These are phyloP conservation scores for Cynaeus angustus DNA, from an alignment of 2,888 invertebrate species.

Conservation along the genomic window DNA sequence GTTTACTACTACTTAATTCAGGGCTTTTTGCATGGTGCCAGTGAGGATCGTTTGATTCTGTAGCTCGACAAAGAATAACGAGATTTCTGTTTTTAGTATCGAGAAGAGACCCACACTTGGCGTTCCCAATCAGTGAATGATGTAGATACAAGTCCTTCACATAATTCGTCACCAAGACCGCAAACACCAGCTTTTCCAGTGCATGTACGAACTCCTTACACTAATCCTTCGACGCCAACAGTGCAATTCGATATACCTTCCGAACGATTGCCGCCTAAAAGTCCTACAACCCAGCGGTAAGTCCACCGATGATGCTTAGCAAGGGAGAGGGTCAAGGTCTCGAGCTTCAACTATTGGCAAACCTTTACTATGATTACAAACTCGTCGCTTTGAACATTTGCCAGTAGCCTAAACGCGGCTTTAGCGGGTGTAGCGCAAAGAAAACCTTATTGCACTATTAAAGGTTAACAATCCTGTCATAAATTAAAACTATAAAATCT, in stretches of 20 bases:
- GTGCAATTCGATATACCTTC: constrained; percentile 72
- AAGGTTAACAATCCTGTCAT: too few species aligned
- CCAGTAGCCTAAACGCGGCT: too few species aligned
- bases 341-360: too few species aligned
- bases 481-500: too few species aligned
- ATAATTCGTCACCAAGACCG: constrained; percentile 75
- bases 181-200: constrained; percentile 96
- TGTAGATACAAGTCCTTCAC: constrained; percentile 74
- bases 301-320: constrained; percentile 57
- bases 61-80: neutral
- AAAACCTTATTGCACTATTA: too few species aligned
- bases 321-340: neutral
- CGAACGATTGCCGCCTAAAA: constrained; percentile 85
- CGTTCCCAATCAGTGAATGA: constrained; percentile 76
- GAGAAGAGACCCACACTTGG: constrained; percentile 81
- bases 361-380: too few species aligned
- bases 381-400: too few species aligned
- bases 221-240: constrained; percentile 81
- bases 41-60: neutral
- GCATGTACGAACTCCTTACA: constrained; percentile 90
- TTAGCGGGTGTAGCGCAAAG: too few species aligned
- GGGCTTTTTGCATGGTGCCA: constrained; percentile 25
- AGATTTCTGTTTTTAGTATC: constrained; percentile 68
- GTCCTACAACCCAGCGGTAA: constrained; percentile 83
- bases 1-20: constrained; percentile 17